Base-by-base conservation (phyloP, 2,113 vertebrate genomes). In the Rhabdomys dilectus region DNA sequence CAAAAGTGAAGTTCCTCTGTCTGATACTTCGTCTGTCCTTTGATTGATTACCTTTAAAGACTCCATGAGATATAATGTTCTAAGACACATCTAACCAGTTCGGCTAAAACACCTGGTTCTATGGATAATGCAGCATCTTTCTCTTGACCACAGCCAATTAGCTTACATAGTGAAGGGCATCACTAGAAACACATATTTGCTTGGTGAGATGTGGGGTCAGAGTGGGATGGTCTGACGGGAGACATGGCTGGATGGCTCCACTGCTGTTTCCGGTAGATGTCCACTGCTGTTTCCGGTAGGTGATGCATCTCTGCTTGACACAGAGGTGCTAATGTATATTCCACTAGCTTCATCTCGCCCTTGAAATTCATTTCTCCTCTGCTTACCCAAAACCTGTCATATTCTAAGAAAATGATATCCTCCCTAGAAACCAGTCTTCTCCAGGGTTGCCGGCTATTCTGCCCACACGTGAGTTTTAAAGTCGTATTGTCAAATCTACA, bases 21-120 rank as follows among this genome's bases (percentile, higher is more conserved):
- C 58, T 39, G 62, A 12, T 24, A 39, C 64, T 58, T 85, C 15
- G 19, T 26, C 3, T 76, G 39, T 10, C 45, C 58, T 82, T 77
- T n/a, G 24, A 91, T 91, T 82, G n/a, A 89, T 89, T 86, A 34
- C n/a, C 36, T 93, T 92, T 68, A 60, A 8, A 88, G 87, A 34
- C 22, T n/a, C n/a, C 13, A n/a, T 88, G 68, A 26, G 36, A 7
- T 34, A 39, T 42, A 42, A 48, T 72, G 84, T 85, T 75, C 66
- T 92, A 45, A 90, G 58, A 12, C 45, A 34, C 84, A 8, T 80
- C 78, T 62, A 70, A 87, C 60, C 31, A 70, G 64, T 95, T 92
- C 64, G 72, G 9, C 45, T 51, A 80, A 93, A n/a, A 29, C 22
- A 76, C 73, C 89, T 92, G 58, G 24, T 72, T 93, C 86, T 91